Percentiles rank a stretch among this genome's conserved stretches.
phyloP scores from a whole-genome alignment of 2,888 invertebrate species.

The Phymatocera aterrima region DNA sequence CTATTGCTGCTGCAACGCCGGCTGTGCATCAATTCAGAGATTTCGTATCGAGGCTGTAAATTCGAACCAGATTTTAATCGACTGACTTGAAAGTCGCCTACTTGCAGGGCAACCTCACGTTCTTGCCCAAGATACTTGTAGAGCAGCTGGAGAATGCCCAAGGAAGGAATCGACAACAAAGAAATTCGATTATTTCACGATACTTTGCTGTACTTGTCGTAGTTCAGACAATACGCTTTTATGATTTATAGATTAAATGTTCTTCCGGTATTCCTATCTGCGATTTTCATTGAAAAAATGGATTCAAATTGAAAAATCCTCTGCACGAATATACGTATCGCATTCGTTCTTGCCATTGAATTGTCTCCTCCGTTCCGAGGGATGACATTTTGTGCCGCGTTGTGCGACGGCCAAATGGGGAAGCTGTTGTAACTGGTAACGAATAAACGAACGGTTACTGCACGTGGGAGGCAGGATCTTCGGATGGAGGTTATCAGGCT shows the following conservation, averaged over 20 bases:
- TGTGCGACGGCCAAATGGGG: not conserved
- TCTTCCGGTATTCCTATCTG: not conserved
- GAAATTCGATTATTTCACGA: conserved; percentile 32
- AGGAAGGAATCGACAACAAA: conserved; percentile 17
- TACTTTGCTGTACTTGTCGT: not conserved
- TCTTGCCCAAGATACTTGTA: conserved; percentile 36
- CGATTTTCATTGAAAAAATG: not conserved
- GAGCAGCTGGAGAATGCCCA: conserved; percentile 28
- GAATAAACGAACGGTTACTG: not conserved
- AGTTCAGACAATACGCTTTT: conserved; percentile 22
- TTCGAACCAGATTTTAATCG: conserved; percentile 59
- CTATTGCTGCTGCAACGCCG: conserved; percentile 28
- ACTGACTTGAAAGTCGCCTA: conserved; percentile 50
- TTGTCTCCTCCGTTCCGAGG: not conserved
- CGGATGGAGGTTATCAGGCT: not conserved
- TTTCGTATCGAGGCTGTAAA: conserved; percentile 59
- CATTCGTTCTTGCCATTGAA: not conserved
- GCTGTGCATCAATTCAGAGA: conserved; percentile 57
- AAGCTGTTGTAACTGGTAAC: not conserved
- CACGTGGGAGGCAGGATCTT: conserved; percentile 11
- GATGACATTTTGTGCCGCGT: not conserved
- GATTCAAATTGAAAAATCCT: not conserved
- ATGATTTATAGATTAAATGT: conserved; percentile 18
- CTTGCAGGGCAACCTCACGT: conserved; percentile 27
- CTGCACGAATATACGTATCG: not conserved